Base-by-base conservation (phyloP, 2,113 vertebrate genomes). In the Galbula dea region DNA sequence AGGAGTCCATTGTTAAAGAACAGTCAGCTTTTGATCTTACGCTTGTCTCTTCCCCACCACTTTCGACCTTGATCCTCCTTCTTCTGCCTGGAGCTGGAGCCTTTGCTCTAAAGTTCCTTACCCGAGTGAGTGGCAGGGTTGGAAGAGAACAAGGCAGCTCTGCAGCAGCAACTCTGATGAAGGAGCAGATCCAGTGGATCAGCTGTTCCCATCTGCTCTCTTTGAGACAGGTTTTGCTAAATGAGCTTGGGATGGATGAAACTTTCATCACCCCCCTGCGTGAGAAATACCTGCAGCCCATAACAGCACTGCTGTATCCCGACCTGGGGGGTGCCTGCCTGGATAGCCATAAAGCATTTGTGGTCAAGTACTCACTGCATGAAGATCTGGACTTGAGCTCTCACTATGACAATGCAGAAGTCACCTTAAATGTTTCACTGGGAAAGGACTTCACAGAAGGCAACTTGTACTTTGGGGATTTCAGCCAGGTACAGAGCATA, bases 271-370 rank as follows among this genome's bases (percentile, higher is more conserved):
- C 98, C 0, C 98, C 99, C 2, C 97, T 99, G 37, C 98, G 99
- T 51, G 98, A 99, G 83, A 97, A 77, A n/a, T 99, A 99, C 94
- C 97, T 98, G 78, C 97, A 58, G 16, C 98, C 99, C 0, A 62
- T 99, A 30, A 94, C 98, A 0, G 96, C 98, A 1, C 90, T 99
- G 94, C 98, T 99, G 16, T 99, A 98, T 94, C 98, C 98, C 0
- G 99, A 99, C 86, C 97, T 97, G 32, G 99, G 99, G 1, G 99
- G 99, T 0, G 66, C 86, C 51, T 93, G 77, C 62, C 96, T 99
- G 77, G 98, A 99, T 97, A 99, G 98, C 95, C 99, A 99, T 96
- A 99, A 98, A 21, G 99, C 98, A 1, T 99, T 99, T 11, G 98
- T 98, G 20, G 99, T 99, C 89, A 99, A 99, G 88, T 99, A 99